These are phyloP conservation scores for Drosophila meridionalis DNA, from an alignment of 2,888 invertebrate species.

Conservation along the genomic window DNA sequence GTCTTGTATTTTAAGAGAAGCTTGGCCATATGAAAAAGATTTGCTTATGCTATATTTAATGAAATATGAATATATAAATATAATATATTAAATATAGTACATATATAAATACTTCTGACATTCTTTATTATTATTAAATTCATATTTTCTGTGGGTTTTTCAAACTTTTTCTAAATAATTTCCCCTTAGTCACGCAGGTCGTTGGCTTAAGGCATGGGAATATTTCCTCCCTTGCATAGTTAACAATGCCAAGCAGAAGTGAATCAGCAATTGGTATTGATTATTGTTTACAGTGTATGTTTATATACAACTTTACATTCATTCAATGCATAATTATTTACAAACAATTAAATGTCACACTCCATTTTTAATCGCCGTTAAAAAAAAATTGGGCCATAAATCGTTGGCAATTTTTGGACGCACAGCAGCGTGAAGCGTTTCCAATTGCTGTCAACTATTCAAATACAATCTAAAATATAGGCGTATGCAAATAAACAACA, in stretches of 20 bases:
- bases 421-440: constrained; percentile 33
- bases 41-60: background rate
- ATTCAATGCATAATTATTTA: background rate
- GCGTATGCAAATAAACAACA: constrained; percentile 34
- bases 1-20: background rate
- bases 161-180: background rate
- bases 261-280: constrained; percentile 14
- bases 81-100: background rate
- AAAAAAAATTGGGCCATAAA: constrained; percentile 32
- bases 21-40: background rate
- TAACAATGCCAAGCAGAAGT: background rate
- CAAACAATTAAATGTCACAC: background rate
- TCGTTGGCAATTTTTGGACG: constrained; percentile 23
- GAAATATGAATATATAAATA: background rate
- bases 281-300: background rate
- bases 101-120: background rate
- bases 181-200: constrained; percentile 33
- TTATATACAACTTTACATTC: background rate
- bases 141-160: constrained; percentile 11
- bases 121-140: background rate
- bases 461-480: constrained; percentile 1
- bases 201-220: constrained; percentile 10
- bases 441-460: constrained; percentile 28
- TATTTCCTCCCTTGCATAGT: background rate
- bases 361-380: background rate